Evolutionary conservation across 2,797 vertebrate genomes (phyloP), one percentile per base, ranked within the genome.

Genomic region (Tragelaphus eurycerus): DNA sequence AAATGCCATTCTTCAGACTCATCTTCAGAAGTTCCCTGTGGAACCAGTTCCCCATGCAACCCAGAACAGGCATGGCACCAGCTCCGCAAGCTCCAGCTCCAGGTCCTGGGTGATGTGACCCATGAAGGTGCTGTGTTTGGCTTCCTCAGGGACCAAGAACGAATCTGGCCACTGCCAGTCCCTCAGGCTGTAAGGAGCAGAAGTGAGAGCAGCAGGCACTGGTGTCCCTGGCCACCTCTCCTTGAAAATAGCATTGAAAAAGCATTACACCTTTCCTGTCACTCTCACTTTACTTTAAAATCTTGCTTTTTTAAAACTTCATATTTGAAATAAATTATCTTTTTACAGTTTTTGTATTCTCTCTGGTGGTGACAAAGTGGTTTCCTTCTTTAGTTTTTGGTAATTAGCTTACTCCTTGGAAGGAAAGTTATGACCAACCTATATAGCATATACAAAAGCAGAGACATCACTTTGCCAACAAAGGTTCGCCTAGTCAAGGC

Each of bases 81-180:
- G 98, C 71, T 98, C 96, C 0, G 29, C 74, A 99, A 99, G 99
- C 64, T 99, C 99, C 98, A 99, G 98, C 9, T 99, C 99, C 98
- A 99, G 97, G 93, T 99, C 99, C 97, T 99, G 99, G 64, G 64
- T 4, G 19, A 71, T 71, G 10, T 1, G 5, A 71, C 64, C 17
- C 19, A 38, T 2, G 9, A 99, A 99, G 84, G 99, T 99, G 95
- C 99, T 99, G 93, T 99, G 99, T 78, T 99, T 99, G 98, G 99
- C 98, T 98, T 99, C 99, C 98, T 99, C 99, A 0, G 99, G 99
- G 62, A 99, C 99, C 0, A 99, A 99, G 97, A 99, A 23, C 99
- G 99, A 74, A 99, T 99, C 97, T 99, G 99, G 5, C 99, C 99
- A 0, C 98, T 95, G 1, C 84, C 86, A 0, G 48, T 34, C 43